phyloP scores from a whole-genome alignment of 1,140 invertebrate genomes.

The Triops longicaudatus region DNA sequence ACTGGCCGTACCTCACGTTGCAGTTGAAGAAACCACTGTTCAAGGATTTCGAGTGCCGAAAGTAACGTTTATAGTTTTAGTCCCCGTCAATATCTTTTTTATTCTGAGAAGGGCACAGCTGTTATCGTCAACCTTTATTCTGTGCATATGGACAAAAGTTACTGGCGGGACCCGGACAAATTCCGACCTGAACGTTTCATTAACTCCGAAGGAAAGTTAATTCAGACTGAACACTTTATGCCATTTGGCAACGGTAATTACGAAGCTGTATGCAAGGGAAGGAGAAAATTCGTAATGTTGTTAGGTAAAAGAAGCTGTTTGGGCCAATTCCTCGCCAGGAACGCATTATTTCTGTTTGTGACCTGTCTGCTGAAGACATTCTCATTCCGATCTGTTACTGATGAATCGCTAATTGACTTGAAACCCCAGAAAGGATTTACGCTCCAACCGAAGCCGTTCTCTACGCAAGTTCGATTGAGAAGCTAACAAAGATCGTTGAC shows the following conservation, averaged over 20 bases:
- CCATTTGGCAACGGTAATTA: conserved; percentile 57
- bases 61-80: conserved; percentile 18
- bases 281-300: conserved; percentile 23
- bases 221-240: conserved; percentile 49
- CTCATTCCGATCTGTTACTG: conserved; percentile 34
- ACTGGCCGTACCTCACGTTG: conserved; percentile 23
- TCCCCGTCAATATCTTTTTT: conserved; percentile 17
- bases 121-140: conserved; percentile 54
- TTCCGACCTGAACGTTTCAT: conserved; percentile 66
- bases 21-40: conserved; percentile 25
- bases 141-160: conserved; percentile 51
- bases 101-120: conserved; percentile 43
- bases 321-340: conserved; percentile 60
- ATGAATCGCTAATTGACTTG: neutral
- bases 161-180: conserved; percentile 55
- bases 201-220: conserved; percentile 45
- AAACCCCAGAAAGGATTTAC: conserved; percentile 19
- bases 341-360: conserved; percentile 55
- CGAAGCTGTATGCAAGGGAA: neutral
- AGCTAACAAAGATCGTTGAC: neutral
- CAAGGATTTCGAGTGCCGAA: conserved; percentile 9
- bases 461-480: neutral
- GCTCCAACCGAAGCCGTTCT: conserved; percentile 20
- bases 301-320: conserved; percentile 59
- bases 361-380: conserved; percentile 57